A percentile compares a stretch with the other conserved stretches of the same genome.
Conservation (phyloP, 2,888 invertebrate genomes). For the Cristatella mucedo region DNA sequence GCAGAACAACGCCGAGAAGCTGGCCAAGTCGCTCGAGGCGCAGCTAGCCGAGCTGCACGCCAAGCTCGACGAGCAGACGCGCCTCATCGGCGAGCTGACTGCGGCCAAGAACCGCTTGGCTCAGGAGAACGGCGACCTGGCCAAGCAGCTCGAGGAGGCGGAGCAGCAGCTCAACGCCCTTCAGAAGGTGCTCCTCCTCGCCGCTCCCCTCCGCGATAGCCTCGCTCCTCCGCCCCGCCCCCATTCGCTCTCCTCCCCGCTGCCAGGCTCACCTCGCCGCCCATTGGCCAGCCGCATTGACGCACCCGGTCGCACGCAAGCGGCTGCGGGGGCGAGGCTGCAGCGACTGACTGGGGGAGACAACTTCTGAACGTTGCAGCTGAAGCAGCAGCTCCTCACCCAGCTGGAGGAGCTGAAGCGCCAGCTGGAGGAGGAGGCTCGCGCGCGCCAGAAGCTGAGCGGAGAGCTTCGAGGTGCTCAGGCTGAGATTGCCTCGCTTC, state of each 20-base stretch:
- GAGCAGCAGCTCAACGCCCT: slow-evolving; percentile 89
- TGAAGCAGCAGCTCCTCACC: slow-evolving; percentile 72
- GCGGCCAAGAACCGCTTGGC: slow-evolving; percentile 76
- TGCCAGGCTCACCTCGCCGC: no score
- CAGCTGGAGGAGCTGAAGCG: slow-evolving; percentile 96
- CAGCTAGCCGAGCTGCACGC: slow-evolving; percentile 84
- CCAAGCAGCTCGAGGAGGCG: slow-evolving; percentile 92
- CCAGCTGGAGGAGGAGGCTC: slow-evolving; percentile 80
- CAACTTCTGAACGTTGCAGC: no score
- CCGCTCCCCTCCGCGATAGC: not conserved
- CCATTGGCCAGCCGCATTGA: no score
- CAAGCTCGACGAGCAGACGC: slow-evolving; percentile 90
- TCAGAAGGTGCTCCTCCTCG: slow-evolving; percentile 54
- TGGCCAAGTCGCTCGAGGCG: slow-evolving; percentile 89
- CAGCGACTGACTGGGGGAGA: no score
- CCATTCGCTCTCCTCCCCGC: no score
- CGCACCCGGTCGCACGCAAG: no score
- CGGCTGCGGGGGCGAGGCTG: no score
- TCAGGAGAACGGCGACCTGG: slow-evolving; percentile 88
- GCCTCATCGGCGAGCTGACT: slow-evolving; percentile 79
- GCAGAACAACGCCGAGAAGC: slow-evolving; percentile 92
- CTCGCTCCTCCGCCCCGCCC: not conserved
- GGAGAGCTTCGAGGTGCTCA: slow-evolving; percentile 92
- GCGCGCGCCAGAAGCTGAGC: slow-evolving; percentile 34
- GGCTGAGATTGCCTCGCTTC: slow-evolving; percentile 94